A percentile compares a stretch with the other conserved stretches of the same genome.
phyloP scores from a whole-genome alignment of 1,140 invertebrate species.

The Drosophila aff. region DNA sequence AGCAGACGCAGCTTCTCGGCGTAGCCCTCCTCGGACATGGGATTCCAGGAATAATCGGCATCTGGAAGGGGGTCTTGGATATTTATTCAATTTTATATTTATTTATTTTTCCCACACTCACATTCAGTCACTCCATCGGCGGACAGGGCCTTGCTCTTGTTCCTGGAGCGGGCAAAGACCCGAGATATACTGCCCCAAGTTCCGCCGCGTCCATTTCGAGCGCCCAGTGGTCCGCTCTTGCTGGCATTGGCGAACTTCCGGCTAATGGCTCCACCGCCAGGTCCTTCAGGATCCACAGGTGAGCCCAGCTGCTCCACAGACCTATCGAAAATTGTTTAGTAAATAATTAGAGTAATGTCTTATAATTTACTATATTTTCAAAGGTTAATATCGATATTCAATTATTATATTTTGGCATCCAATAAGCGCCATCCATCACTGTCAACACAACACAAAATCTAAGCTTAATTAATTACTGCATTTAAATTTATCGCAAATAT shows the following conservation, averaged over 20 bases:
- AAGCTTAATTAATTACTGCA: neutral
- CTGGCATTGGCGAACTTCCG: conserved; percentile 83
- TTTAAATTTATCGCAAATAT: conserved; percentile 6
- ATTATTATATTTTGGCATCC: neutral
- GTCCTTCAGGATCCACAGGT: conserved; percentile 86
- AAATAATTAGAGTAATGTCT: neutral
- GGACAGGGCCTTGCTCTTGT: conserved; percentile 89
- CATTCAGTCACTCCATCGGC: conserved; percentile 84
- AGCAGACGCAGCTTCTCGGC: conserved; percentile 92
- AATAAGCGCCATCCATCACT: neutral
- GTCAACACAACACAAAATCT: conserved; percentile 7
- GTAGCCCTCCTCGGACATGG: conserved; percentile 93
- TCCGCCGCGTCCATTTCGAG: conserved; percentile 87
- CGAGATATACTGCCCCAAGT: conserved; percentile 93
- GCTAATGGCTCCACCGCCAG: conserved; percentile 82
- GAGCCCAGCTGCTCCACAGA: conserved; percentile 89
- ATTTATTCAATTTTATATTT: neutral
- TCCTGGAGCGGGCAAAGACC: conserved; percentile 93
- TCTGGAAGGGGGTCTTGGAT: conserved; percentile 13
- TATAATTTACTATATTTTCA: neutral
- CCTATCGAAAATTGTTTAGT: conserved; percentile 83
- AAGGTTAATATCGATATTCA: neutral
- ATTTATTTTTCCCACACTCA: conserved; percentile 38
- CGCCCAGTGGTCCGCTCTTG: conserved; percentile 84
- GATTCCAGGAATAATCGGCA: conserved; percentile 88